Evolutionary conservation across 2,888 invertebrate genomes (phyloP).

Genomic region (Gymnosoma rotundatum): DNA sequence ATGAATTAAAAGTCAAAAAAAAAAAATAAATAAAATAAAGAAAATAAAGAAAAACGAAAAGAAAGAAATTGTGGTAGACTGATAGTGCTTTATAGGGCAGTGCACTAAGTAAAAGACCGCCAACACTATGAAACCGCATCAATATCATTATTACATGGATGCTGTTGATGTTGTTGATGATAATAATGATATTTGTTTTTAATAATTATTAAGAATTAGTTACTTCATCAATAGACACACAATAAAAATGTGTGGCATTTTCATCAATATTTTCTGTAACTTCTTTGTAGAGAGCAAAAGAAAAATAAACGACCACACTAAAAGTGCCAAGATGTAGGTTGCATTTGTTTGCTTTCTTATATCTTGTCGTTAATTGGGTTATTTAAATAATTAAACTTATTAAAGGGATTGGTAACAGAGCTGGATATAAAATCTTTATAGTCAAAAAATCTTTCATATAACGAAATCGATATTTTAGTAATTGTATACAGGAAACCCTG

Average conservation of each 20-base stretch:
- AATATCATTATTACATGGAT: constrained; percentile 1
- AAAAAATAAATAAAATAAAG: no score
- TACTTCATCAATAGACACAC: neutral
- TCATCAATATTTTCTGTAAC: constrained; percentile 41
- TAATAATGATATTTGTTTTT: constrained; percentile 17
- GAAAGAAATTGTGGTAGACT: constrained; percentile 16
- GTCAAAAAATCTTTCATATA: no score
- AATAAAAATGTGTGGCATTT: constrained; percentile 60
- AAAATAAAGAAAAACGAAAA: no score
- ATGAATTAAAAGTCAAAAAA: constrained; percentile 28
- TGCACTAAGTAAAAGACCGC: constrained; percentile 24
- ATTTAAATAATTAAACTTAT: no score
- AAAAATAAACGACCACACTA: neutral
- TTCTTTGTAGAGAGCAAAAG: neutral
- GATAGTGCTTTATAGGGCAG: constrained; percentile 15
- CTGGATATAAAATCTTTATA: no score
- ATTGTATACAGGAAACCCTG: no score
- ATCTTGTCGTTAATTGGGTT: no score
- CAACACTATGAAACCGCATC: constrained; percentile 25
- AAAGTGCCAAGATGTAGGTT: no score
- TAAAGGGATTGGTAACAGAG: no score
- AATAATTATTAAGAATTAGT: neutral
- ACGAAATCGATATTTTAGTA: no score
- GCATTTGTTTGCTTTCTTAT: no score
- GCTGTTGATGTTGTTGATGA: constrained; percentile 8